Base-by-base conservation (phyloP, 1,140 invertebrate genomes). In the Dendrolimus kikuchii region DNA sequence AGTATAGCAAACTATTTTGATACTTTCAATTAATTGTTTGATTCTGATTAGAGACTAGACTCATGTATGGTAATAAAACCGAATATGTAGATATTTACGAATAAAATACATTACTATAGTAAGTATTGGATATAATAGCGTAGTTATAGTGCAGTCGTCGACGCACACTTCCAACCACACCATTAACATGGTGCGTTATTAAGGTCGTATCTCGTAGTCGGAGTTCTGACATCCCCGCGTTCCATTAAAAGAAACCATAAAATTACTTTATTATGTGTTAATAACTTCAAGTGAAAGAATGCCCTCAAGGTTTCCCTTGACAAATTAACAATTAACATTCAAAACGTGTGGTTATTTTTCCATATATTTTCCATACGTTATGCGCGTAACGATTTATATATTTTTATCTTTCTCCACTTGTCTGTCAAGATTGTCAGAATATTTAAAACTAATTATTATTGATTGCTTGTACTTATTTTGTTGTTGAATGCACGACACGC, bases 211-310 rank as follows among this genome's bases (percentile, higher is more conserved):
- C 71, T 76, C 69, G 69, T 60, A 65, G 68, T 70, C 71, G 64
- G 64, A 67, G 64, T 65, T 68, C 62, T 56, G 72, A 80, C 75
- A 74, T 69, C 75, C 71, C 65, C 65, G 67, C 66, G 65, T 81
- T 85, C 79, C 78, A 82, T 83, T 81, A 83, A 81, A 79, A 81
- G 74, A 74, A 77, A 74, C 66, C 72, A 81, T 85, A 85, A 83
- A 85, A 76, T 79, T 74, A 77, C 77, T 79, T 80, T 83, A 85
- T 83, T 83, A 85, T 85, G 79, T 85, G 79, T 81, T 80, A 81
- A 83, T 85, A 85, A 81, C 80, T 85, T 76, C 64, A 72, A 75
- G 64, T 71, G 72, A 78, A 78, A 72, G 65, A 77, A 72, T 59
- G 57, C 55, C 57, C 64, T 64, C 66, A 55, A 48, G 61, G 51